phyloP scores from a whole-genome alignment of 1,140 invertebrate genomes.

The Ericerus pela region DNA sequence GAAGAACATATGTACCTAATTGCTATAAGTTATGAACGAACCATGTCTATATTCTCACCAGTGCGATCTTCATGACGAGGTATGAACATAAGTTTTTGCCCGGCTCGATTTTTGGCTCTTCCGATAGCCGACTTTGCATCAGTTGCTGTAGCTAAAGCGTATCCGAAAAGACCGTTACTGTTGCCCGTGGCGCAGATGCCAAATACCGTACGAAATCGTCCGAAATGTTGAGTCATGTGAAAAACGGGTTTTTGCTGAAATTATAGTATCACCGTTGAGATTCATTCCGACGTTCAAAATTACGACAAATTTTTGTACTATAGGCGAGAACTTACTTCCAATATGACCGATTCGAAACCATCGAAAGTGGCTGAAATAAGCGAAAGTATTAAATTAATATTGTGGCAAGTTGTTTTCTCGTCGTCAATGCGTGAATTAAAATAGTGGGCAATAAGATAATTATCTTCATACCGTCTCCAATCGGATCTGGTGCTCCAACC shows the following conservation, averaged over 20 bases:
- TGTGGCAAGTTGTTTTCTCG: too few species aligned
- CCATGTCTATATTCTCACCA: too few species aligned
- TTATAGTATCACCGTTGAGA: conserved; percentile 10
- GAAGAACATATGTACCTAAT: too few species aligned
- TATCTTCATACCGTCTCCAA: conserved; percentile 45
- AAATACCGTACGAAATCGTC: conserved; percentile 50
- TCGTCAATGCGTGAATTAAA: too few species aligned
- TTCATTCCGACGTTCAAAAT: conserved; percentile 14
- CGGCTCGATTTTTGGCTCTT: conserved; percentile 71
- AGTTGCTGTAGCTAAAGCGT: conserved; percentile 52
- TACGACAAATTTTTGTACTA: conserved; percentile 5
- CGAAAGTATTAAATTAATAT: not conserved
- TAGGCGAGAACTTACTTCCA: conserved; percentile 43
- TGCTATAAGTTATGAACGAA: too few species aligned
- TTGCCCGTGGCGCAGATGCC: conserved; percentile 74
- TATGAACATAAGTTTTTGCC: conserved; percentile 69
- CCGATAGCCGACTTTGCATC: conserved; percentile 47
- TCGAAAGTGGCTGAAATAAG: conserved; percentile 58
- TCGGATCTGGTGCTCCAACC: conserved; percentile 70
- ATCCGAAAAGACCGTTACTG: conserved; percentile 69
- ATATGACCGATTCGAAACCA: conserved; percentile 71
- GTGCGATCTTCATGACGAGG: conserved; percentile 69
- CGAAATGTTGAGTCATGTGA: conserved; percentile 74
- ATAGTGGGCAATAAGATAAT: too few species aligned
- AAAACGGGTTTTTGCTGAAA: conserved; percentile 42